Conservation (phyloP, 2,888 invertebrate species). For the Oxytorus armatus region DNA sequence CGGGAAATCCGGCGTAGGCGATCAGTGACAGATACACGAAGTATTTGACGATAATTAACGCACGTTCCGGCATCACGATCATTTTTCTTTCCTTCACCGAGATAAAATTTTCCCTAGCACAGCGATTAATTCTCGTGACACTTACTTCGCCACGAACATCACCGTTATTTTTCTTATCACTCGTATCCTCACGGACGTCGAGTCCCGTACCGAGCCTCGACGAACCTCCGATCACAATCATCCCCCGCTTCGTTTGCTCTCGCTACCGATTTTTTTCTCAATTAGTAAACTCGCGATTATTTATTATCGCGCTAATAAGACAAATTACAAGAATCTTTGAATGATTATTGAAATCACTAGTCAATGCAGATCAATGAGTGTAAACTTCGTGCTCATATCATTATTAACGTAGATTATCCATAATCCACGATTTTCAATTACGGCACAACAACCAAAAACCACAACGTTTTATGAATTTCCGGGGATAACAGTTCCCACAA, state of each 20-base stretch:
- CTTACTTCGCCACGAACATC: constrained; percentile 35
- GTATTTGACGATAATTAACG: constrained; percentile 51
- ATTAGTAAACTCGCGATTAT: neutral
- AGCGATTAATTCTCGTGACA: constrained; percentile 22
- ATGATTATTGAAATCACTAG: constrained; percentile 1
- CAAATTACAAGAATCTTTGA: neutral
- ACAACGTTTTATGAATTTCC: neutral
- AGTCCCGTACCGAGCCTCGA: constrained; percentile 35
- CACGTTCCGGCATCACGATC: constrained; percentile 36
- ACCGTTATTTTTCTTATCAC: constrained; percentile 30
- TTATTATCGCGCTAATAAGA: neutral
- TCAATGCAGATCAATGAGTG: neutral
- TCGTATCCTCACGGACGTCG: constrained; percentile 24
- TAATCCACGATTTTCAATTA: constrained; percentile 8
- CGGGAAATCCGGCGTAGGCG: constrained; percentile 50
- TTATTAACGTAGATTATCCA: constrained; percentile 28
- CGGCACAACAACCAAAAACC: neutral
- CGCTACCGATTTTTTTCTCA: neutral
- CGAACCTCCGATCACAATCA: constrained; percentile 39
- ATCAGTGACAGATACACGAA: constrained; percentile 53
- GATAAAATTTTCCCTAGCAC: constrained; percentile 31
- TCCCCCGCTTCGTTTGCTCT: constrained; percentile 3
- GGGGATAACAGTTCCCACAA: constrained; percentile 5
- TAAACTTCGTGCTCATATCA: neutral
- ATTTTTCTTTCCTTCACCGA: constrained; percentile 19